Evolutionary conservation across 2,113 vertebrate species (phyloP), one percentile per base, ranked within the genome.

Genomic region (Galeopterus variegatus): DNA sequence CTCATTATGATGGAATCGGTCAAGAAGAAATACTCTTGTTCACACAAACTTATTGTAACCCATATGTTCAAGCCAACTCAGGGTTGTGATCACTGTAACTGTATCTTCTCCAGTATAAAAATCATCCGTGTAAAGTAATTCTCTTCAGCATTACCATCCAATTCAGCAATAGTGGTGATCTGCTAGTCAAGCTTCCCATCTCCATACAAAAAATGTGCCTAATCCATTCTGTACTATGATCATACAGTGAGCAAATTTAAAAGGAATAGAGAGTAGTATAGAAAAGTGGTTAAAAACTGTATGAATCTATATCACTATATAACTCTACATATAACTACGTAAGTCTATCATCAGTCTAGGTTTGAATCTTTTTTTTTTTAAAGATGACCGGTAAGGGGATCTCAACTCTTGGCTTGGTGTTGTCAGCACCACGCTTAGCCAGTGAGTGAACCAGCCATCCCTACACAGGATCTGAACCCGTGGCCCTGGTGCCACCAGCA

Each of bases 21-120:
- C 50, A 84, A 48, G 54, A 52, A 92, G 72, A 97, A 95, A 88
- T 7, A 48, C 26, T 64, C 36, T 36, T 33, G 5, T 87, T 73
- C 45, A 18, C 9, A 6, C 11, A 48, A 69, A 65, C 15, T 76
- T 24, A 56, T 0, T 79, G 60, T 3, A 81, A 75, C 21, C 31
- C 24, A 18, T 41, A 90, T 7, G 26, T 85, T 52, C 36, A 75
- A 83, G 62, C 54, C n/a, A 69, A n/a, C 21, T 45, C 45, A 72
- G 56, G 62, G 48, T 64, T 48, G 26, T 36, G 21, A 48, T 83
- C 8, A 52, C 5, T 1, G 0, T 28, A 70, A 75, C 31, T 45
- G 10, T 26, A 28, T 67, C n/a, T n/a, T 93, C 60, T 93, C 52
- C 13, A 28, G 54, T 21, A 76, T 17, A 88, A 93, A 60, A n/a